Percentiles rank a stretch among this genome's conserved stretches.
Evolutionary conservation across 2,888 invertebrate species (phyloP).

Genomic region (Coecobrya sp.): DNA sequence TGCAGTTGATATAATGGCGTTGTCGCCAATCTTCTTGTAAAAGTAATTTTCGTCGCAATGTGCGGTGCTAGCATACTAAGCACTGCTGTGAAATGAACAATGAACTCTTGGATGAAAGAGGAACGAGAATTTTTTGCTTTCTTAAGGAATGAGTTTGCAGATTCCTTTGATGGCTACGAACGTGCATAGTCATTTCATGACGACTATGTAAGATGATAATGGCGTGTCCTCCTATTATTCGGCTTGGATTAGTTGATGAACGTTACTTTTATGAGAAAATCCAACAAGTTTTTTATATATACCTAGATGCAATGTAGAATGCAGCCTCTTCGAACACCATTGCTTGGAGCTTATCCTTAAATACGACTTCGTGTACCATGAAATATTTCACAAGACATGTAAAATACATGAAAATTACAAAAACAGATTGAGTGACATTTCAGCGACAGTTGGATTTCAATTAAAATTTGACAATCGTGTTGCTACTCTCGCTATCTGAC

Average conservation of each 20-base stretch:
- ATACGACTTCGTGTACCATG: background rate
- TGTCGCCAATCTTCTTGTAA: constrained; percentile 58
- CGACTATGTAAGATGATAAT: constrained; percentile 49
- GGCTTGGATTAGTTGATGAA: constrained; percentile 11
- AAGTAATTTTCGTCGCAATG: constrained; percentile 17
- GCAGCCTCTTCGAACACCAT: background rate
- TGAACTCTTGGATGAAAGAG: constrained; percentile 50
- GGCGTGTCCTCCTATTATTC: constrained; percentile 43
- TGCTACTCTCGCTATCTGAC: background rate
- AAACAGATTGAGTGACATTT: constrained; percentile 41
- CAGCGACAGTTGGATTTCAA: constrained; percentile 60
- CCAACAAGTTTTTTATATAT: background rate
- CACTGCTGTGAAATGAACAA: constrained; percentile 65
- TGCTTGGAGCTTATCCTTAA: background rate
- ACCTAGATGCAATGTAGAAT: background rate
- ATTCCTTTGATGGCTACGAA: constrained; percentile 64
- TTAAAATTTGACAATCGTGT: constrained; percentile 23
- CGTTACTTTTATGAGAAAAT: constrained; percentile 15
- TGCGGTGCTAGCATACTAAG: background rate
- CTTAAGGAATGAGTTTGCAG: constrained; percentile 61
- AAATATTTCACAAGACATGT: constrained; percentile 14
- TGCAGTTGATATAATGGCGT: constrained; percentile 2
- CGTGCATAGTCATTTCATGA: constrained; percentile 60
- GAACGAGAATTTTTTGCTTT: constrained; percentile 51
- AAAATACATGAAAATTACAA: background rate